These are phyloP conservation scores for Clarias fuscus DNA, from an alignment of 2,797 vertebrate genomes.

Conservation along the genomic window DNA sequence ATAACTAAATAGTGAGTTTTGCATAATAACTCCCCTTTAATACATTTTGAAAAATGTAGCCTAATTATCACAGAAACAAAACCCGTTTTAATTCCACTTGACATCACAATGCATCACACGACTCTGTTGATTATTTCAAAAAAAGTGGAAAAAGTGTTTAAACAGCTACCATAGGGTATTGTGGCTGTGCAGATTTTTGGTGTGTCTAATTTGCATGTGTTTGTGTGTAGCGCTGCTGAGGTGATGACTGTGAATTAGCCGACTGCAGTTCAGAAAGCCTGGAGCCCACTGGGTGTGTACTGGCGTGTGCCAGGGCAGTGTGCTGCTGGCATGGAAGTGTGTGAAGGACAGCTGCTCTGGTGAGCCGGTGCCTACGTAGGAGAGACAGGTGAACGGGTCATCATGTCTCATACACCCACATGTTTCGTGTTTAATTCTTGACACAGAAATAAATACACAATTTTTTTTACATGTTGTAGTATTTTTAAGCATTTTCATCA, in stretches of 20 bases:
- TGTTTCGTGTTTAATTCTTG: neutral
- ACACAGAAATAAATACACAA: no score
- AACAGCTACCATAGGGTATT: neutral
- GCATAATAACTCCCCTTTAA: no score
- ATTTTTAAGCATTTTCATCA: neutral
- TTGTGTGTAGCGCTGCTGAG: neutral
- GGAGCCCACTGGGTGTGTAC: constrained; percentile 24
- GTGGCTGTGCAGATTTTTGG: neutral
- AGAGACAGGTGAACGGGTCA: constrained; percentile 46
- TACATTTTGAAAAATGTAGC: no score
- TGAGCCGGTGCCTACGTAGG: constrained; percentile 54
- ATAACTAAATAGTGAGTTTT: no score
- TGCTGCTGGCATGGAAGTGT: constrained; percentile 63
- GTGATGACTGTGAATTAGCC: constrained; percentile 14
- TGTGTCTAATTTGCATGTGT: constrained; percentile 27
- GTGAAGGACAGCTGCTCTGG: constrained; percentile 67
- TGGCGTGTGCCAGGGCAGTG: constrained; percentile 13
- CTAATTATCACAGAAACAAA: no score
- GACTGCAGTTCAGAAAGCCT: constrained; percentile 22
- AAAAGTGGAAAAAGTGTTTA: neutral
- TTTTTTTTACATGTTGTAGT: neutral
- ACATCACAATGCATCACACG: neutral
- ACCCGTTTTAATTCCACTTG: no score
- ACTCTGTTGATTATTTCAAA: neutral
- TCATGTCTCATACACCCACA: neutral